phyloP scores from a whole-genome alignment of 2,888 invertebrate genomes.

The Oconnorella tubifera region DNA sequence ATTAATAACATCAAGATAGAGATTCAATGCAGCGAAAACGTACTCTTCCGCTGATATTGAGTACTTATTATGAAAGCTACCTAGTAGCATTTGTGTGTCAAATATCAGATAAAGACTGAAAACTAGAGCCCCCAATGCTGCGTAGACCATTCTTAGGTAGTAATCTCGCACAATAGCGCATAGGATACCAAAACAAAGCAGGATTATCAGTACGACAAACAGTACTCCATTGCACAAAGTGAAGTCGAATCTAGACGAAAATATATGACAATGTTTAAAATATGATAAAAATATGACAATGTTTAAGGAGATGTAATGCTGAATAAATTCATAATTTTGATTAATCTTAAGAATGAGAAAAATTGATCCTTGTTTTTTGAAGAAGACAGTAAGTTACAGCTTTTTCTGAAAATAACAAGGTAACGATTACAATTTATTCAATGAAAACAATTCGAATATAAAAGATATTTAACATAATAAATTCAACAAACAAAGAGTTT shows the following conservation, averaged over 20 bases:
- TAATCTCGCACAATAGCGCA: constrained; percentile 63
- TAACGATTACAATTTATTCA: no score
- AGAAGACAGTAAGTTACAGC: no score
- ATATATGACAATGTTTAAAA: no score
- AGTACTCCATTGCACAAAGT: constrained; percentile 67
- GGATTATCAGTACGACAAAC: constrained; percentile 70
- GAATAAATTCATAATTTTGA: no score
- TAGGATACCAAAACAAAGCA: constrained; percentile 76
- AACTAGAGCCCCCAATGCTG: constrained; percentile 77
- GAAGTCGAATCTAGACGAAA: constrained; percentile 55
- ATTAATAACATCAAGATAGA: constrained; percentile 84
- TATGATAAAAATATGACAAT: no score
- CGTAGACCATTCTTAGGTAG: constrained; percentile 64
- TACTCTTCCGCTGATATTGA: constrained; percentile 88
- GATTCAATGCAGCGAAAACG: constrained; percentile 83
- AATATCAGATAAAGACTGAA: constrained; percentile 85
- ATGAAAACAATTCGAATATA: no score
- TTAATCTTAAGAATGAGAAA: no score
- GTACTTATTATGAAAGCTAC: constrained; percentile 84
- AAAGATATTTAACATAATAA: no score
- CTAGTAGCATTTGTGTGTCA: constrained; percentile 86
- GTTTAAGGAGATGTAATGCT: no score
- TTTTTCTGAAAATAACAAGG: no score
- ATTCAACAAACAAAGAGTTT: no score
- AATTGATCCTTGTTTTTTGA: no score